phyloP scores from a whole-genome alignment of 2,113 vertebrate genomes.

The Pelobates fuscus region DNA sequence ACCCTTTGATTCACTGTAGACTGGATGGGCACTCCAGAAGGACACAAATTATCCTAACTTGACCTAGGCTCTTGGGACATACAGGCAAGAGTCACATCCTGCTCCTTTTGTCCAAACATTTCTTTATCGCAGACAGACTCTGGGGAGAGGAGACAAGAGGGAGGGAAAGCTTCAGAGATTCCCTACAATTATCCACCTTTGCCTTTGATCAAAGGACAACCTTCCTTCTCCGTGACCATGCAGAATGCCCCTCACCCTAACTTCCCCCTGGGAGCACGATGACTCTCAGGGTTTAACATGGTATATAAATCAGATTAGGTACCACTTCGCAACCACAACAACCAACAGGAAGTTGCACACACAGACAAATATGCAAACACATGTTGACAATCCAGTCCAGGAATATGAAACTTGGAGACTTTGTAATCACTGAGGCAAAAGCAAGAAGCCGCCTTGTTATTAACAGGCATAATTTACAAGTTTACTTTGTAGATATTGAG shows the following conservation, averaged over 20 bases:
- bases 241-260: neutral
- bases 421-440: too few relatives aligned
- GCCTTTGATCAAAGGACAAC: conserved; percentile 37
- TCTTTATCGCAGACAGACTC: conserved; percentile 39
- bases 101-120: neutral
- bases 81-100: neutral
- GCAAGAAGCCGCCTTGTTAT: too few relatives aligned
- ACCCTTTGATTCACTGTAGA: too few relatives aligned
- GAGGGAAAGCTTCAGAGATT: neutral
- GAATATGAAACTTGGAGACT: too few relatives aligned
- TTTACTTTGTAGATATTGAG: too few relatives aligned
- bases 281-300: neutral
- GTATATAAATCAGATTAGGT: conserved; percentile 12
- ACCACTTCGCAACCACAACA: neutral
- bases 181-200: neutral
- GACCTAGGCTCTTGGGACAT: neutral
- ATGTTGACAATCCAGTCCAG: too few relatives aligned
- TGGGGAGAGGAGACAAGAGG: neutral
- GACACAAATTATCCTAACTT: neutral
- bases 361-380: too few relatives aligned
- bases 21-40: too few relatives aligned
- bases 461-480: too few relatives aligned
- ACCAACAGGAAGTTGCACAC: neutral
- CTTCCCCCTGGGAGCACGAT: conserved; percentile 17
- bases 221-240: conserved; percentile 26